Percentiles rank a stretch among this genome's conserved stretches.
phyloP scores from a whole-genome alignment of 2,888 invertebrate genomes.

The Carcina quercana region DNA sequence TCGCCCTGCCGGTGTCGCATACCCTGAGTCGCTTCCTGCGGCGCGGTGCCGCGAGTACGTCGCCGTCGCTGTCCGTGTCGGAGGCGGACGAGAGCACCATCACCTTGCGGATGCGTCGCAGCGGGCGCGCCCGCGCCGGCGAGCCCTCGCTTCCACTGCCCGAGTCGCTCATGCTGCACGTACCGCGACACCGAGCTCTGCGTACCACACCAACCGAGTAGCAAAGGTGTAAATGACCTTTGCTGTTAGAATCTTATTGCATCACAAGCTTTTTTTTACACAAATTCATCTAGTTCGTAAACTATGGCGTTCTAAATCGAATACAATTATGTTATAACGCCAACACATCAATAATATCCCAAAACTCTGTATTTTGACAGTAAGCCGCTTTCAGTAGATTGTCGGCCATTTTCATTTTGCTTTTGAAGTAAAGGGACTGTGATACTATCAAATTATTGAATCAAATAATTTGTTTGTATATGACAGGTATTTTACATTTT shows the following conservation, averaged over 20 bases:
- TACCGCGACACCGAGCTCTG: conserved; percentile 25
- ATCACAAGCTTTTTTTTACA: too few species aligned
- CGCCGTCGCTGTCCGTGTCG: conserved; percentile 62
- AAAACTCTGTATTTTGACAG: conserved; percentile 68
- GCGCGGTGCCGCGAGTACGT: conserved; percentile 46
- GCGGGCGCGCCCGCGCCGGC: conserved; percentile 38
- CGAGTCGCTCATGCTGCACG: conserved; percentile 53
- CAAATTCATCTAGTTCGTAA: conserved; percentile 38
- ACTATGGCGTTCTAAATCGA: conserved; percentile 35
- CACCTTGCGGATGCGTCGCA: conserved; percentile 51
- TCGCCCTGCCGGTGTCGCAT: conserved; percentile 20
- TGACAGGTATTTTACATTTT: too few species aligned
- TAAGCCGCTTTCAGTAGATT: conserved; percentile 66
- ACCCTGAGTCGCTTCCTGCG: conserved; percentile 66
- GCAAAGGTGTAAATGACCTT: conserved; percentile 66
- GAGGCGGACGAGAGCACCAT: conserved; percentile 48
- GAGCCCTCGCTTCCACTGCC: conserved; percentile 52
- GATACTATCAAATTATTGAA: too few species aligned
- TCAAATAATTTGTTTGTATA: too few species aligned
- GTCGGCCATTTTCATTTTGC: conserved; percentile 64
- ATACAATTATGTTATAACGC: too few species aligned
- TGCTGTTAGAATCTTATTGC: conserved; percentile 31
- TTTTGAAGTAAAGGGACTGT: too few species aligned
- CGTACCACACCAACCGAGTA: conserved; percentile 56
- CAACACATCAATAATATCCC: too few species aligned